A percentile compares a stretch with the other conserved stretches of the same genome.
These are phyloP conservation scores for Conger conger DNA, from an alignment of 2,113 vertebrate genomes.

Conservation along the genomic window DNA sequence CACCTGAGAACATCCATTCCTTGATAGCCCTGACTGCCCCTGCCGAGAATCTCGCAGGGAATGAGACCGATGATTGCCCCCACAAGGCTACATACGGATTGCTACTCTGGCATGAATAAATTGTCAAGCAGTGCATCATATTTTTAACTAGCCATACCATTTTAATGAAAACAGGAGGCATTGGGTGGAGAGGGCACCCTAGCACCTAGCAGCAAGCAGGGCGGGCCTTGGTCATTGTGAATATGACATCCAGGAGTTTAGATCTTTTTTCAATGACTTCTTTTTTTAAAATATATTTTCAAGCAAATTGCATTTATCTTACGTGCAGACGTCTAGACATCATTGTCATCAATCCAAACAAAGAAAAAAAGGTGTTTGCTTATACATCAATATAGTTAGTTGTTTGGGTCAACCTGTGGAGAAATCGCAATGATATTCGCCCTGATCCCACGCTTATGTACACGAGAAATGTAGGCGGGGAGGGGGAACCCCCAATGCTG, in stretches of 20 bases:
- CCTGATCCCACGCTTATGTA: not conserved
- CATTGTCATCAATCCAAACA: too few species aligned
- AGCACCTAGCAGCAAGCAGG: too few species aligned
- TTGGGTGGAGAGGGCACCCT: not conserved
- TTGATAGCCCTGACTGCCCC: not conserved
- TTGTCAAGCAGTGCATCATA: not conserved
- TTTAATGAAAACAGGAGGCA: not conserved
- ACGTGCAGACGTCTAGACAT: too few species aligned
- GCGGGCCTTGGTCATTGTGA: too few species aligned
- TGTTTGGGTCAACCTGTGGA: not conserved
- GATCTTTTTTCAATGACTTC: too few species aligned
- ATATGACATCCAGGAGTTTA: too few species aligned
- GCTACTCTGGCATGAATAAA: not conserved
- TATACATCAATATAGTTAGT: not conserved
- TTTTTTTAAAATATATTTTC: too few species aligned
- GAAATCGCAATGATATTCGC: not conserved
- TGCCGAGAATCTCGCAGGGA: not conserved
- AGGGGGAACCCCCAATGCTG: constrained; percentile 13
- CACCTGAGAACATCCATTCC: not conserved
- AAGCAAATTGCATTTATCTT: too few species aligned
- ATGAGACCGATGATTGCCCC: too few species aligned
- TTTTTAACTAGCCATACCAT: not conserved
- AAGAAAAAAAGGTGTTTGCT: not conserved
- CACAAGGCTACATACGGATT: not conserved
- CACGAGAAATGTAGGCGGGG: not conserved